phyloP scores from a whole-genome alignment of 2,888 invertebrate species.

The Chouioia cunea region DNA sequence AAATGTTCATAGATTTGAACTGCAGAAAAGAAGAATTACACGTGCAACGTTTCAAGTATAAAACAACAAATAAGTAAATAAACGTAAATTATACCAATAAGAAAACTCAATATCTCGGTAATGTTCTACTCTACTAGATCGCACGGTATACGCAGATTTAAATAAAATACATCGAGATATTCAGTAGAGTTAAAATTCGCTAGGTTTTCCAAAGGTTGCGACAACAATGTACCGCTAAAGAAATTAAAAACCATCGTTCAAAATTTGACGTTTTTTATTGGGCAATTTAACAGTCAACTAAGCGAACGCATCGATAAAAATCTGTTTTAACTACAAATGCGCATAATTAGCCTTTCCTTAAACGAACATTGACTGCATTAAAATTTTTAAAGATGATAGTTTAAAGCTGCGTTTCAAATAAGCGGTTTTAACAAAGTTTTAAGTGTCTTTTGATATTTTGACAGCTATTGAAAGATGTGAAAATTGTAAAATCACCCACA shows the following conservation, averaged over 20 bases:
- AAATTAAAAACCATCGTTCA: not conserved
- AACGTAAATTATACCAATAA: not conserved
- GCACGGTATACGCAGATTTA: slow-evolving; percentile 9
- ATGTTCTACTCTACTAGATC: no score
- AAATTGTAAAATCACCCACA: no score
- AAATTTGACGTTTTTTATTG: not conserved
- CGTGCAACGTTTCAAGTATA: not conserved
- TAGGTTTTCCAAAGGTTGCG: not conserved
- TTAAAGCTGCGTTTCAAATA: no score
- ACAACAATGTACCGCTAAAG: slow-evolving; percentile 6
- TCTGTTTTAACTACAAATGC: not conserved
- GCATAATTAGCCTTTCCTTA: not conserved
- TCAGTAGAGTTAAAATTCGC: not conserved
- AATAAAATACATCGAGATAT: slow-evolving; percentile 1
- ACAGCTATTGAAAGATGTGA: no score
- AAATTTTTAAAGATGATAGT: no score
- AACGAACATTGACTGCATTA: no score
- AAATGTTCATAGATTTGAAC: no score
- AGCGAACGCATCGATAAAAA: not conserved
- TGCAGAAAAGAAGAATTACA: not conserved
- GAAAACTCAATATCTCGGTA: slow-evolving; percentile 6
- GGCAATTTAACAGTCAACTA: no score
- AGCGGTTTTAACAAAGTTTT: no score
- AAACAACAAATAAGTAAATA: not conserved
- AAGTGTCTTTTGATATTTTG: no score